Evolutionary conservation across 2,888 invertebrate species (phyloP), one percentile per base, ranked within the genome.

Genomic region (Pandemis corylana): DNA sequence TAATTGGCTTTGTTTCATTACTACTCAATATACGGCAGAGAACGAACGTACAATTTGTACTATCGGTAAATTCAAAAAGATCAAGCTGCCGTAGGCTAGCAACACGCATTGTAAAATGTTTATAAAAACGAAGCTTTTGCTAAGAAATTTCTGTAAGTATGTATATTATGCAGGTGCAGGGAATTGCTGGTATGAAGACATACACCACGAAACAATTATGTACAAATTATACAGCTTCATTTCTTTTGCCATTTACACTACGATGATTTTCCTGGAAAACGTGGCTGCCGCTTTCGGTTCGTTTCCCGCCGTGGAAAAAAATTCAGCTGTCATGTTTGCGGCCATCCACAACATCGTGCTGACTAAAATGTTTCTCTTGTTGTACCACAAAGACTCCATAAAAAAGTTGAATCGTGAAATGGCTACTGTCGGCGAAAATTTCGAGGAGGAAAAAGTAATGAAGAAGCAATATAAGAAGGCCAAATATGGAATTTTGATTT

Each of bases 291-390:
- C 89, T 53, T 86, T 88, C 76, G 92, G 91, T 5, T 82, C 83
- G 67, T 93, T 92, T 76, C 92, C 92, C 44, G 85, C 88, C 78
- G 89, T 91, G 53, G 93, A 93, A 80, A 91, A 90, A 81, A 90
- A 91, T 73, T 92, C 92, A n/a, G 89, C 91, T 13, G 85, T 89
- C 68, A 94, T 92, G 91, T 93, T 93, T 77, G 83, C 90, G 7
- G 91, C 91, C 13, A 90, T 92, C 77, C 93, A 93, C 79, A 88
- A 90, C 76, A 92, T 92, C 71, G 90, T 94, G 41, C 84, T 92
- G 6, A 80, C 85, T 59, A 93, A 93, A 85, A 91, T 91, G 89
- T 89, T 85, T 77, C 82, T 92, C 65, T 75, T 92, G 63, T 81
- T 90, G 73, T 91, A 89, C 79, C 85, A 91, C 80, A 93, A 92